Evolutionary conservation across 2,797 vertebrate genomes (phyloP).

Genomic region (Catharus ustulatus): DNA sequence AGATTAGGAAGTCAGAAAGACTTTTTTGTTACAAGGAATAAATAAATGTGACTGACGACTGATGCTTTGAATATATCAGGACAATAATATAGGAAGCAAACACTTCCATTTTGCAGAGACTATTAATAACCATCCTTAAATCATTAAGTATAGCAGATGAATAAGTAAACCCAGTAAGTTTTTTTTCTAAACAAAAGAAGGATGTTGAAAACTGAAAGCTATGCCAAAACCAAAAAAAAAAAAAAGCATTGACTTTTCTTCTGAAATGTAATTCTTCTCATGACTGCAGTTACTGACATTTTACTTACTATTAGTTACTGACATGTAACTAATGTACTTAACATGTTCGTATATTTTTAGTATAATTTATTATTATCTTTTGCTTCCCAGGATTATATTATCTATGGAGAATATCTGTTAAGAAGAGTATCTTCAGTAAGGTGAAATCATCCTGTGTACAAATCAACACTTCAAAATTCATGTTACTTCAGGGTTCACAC

Average conservation of each 20-base stretch:
- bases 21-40: neutral
- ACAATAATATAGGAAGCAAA: neutral
- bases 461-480: neutral
- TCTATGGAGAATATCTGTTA: neutral
- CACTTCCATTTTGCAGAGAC: neutral
- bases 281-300: neutral
- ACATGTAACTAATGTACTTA: neutral
- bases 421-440: neutral
- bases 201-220: neutral
- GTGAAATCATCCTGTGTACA: neutral
- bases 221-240: neutral
- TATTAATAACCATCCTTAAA: neutral
- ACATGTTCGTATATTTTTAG: neutral
- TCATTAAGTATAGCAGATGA: neutral
- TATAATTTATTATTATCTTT: neutral
- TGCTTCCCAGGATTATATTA: neutral
- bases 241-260: neutral
- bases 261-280: neutral
- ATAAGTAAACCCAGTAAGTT: neutral
- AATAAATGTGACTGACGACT: neutral
- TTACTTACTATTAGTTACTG: too few species aligned
- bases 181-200: neutral
- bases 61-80: neutral
- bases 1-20: neutral
- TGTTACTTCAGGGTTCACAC: neutral